Evolutionary conservation across 1,140 invertebrate species (phyloP).

Genomic region (Adelges cooleyi): DNA sequence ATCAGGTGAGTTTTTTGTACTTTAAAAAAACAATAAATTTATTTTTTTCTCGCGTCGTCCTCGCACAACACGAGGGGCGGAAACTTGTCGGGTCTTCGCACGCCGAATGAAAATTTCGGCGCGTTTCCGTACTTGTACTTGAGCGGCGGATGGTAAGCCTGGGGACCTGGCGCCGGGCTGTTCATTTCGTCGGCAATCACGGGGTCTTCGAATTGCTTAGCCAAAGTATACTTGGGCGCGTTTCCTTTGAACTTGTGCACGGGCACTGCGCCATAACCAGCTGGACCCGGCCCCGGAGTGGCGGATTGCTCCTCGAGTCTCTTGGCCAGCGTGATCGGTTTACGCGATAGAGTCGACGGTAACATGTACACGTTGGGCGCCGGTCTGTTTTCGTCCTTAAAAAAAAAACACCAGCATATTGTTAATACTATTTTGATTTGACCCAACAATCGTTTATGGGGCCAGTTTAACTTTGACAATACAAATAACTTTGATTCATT

Average conservation of each 20-base stretch:
- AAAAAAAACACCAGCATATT: not conserved
- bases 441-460: no score
- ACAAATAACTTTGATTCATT: no score
- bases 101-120: constrained; percentile 11
- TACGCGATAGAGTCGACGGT: not conserved
- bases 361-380: not conserved
- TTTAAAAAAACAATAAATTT: not conserved
- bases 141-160: not conserved
- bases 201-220: not conserved
- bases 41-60: not conserved
- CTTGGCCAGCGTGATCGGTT: not conserved
- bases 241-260: not conserved
- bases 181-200: not conserved
- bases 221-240: not conserved
- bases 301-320: not conserved
- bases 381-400: not conserved
- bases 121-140: not conserved
- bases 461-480: no score
- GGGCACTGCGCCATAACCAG: not conserved
- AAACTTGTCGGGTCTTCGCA: constrained; percentile 3
- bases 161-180: not conserved
- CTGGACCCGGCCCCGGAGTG: not conserved
- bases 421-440: no score
- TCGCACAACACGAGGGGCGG: not conserved
- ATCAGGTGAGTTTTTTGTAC: constrained; percentile 46